These are phyloP conservation scores for Myiotriccus ornatus DNA, from an alignment of 2,797 vertebrate species.

Conservation along the genomic window DNA sequence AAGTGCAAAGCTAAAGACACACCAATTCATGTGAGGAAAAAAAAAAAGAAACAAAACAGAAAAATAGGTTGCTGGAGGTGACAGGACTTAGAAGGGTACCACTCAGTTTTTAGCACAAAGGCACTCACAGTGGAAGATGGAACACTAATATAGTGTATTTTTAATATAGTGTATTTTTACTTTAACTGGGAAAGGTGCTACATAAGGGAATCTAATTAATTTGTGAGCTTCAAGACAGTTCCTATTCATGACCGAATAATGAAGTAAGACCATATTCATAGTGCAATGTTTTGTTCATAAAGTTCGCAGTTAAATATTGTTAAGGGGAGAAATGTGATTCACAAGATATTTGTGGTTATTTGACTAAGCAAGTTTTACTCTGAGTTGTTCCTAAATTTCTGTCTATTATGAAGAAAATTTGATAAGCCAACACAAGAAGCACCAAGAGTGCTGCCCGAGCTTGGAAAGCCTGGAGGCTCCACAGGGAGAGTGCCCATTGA, in stretches of 20 bases:
- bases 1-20: not conserved
- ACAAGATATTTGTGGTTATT: not conserved
- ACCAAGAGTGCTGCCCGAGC: not conserved
- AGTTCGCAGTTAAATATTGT: not conserved
- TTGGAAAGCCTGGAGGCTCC: not conserved
- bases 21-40: not conserved
- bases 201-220: not conserved
- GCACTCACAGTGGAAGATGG: not conserved
- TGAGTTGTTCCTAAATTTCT: not conserved
- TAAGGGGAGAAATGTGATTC: not conserved
- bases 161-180: too few relatives aligned
- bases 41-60: not conserved
- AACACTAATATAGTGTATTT: not conserved
- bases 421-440: not conserved
- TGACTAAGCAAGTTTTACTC: not conserved
- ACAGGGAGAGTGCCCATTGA: not conserved
- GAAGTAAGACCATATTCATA: not conserved
- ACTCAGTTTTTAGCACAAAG: not conserved
- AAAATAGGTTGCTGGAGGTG: not conserved
- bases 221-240: not conserved
- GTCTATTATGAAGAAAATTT: not conserved
- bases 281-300: not conserved
- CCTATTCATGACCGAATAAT: not conserved
- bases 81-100: not conserved
- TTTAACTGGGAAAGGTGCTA: not conserved